Base-by-base conservation (phyloP, 2,888 invertebrate genomes). In the Cephonodes hylas region DNA sequence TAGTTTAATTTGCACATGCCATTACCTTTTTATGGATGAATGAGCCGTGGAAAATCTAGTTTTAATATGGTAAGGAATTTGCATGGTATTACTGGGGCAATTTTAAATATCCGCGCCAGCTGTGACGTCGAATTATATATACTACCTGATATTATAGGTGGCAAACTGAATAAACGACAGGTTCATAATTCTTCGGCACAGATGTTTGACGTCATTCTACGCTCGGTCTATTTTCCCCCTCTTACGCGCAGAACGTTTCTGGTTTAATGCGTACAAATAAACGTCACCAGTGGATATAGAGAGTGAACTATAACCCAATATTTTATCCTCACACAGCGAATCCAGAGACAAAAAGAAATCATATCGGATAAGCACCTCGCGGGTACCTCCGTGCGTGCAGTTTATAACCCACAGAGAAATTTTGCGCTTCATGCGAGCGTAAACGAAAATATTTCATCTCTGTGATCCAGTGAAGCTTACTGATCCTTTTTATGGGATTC, bases 401-500 rank as follows among this genome's bases (percentile, higher is more conserved):
- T 77, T 79, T 77, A 79, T 72, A 76, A 77, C 75, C 70, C 74
- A 63, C 64, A 66, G 70, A 70, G 76, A 80, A 77, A 78, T 81
- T 76, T 73, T 70, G 67, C 71, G 73, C 72, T 75, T 70, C 73
- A 73, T 67, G 72, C 72, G 31, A 27, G 72, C 48, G 60, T 42
- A 80, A 79, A 79, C 77, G 79, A 80, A 86, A 83, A 85, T 87
- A 85, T 87, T 86, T 85, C 81, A 85, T 88, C 76, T 75, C 75
- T 76, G 68, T 80, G 81, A 84, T 83, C 81, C 80, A 70, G 77
- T 76, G 83, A 84, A 86, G 81, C 86, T 81, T 72, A 68, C 68
- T 68, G 84, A 88, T 85, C 85, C 85, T 73, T 82, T 88, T 88
- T 88, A 88, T 86, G 85, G 83, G 81, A 74, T 79, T 65, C 74